Conservation (phyloP, 2,113 vertebrate genomes). For the Neodontobutis hainanensis region DNA sequence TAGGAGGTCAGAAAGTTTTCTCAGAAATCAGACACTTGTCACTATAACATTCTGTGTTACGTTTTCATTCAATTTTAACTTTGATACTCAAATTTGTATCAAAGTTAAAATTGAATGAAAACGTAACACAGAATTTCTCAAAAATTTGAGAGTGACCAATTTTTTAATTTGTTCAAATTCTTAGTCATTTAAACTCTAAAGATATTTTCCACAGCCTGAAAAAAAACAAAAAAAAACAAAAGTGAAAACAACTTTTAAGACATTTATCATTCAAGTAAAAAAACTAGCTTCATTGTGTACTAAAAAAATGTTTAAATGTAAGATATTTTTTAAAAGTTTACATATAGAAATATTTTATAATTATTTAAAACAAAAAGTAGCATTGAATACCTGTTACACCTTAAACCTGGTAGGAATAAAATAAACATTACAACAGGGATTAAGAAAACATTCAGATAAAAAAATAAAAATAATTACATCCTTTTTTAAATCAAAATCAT, state of each 20-base stretch:
- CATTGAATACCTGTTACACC: constrained; percentile 28
- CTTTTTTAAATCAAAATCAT: constrained; percentile 17
- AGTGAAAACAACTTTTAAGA: constrained; percentile 36
- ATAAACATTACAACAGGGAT: constrained; percentile 31
- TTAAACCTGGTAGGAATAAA: constrained; percentile 48
- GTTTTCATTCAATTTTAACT: too few species aligned
- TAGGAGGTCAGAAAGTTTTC: too few species aligned
- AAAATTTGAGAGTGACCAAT: background rate
- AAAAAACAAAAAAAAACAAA: constrained; percentile 36
- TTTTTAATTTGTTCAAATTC: constrained; percentile 37
- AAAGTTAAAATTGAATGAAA: too few species aligned
- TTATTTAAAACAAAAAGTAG: background rate
- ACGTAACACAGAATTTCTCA: too few species aligned
- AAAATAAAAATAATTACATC: constrained; percentile 18
- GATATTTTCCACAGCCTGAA: constrained; percentile 40
- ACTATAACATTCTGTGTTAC: too few species aligned
- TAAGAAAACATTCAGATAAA: constrained; percentile 23
- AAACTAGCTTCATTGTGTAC: background rate
- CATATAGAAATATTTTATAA: background rate
- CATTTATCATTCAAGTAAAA: constrained; percentile 3
- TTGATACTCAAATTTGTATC: too few species aligned
- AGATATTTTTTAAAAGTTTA: background rate
- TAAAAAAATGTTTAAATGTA: background rate
- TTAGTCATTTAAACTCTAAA: constrained; percentile 37
- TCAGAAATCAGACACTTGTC: too few species aligned